phyloP scores from a whole-genome alignment of 2,888 invertebrate species.

The Tineola bisselliella region DNA sequence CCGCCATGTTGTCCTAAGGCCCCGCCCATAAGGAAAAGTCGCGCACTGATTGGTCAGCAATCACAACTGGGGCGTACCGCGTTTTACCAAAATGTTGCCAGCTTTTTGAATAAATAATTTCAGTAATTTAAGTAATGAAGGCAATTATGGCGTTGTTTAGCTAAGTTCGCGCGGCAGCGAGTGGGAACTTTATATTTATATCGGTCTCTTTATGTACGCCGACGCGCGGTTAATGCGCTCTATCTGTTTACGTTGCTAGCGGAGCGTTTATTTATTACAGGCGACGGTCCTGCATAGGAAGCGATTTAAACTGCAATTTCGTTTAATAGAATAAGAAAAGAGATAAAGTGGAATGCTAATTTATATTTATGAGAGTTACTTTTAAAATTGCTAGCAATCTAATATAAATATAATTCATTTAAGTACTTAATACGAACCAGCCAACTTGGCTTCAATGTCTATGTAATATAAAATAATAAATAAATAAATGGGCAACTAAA shows the following conservation, averaged over 20 bases:
- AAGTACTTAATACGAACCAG: no score
- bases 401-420: no score
- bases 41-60: slow-evolving; percentile 37
- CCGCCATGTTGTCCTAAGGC: slow-evolving; percentile 58
- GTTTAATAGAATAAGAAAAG: slow-evolving; percentile 15
- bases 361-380: not conserved
- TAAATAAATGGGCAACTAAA: not conserved
- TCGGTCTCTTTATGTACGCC: slow-evolving; percentile 66
- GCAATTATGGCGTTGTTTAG: slow-evolving; percentile 70
- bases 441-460: no score
- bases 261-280: slow-evolving; percentile 55
- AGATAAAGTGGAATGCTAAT: slow-evolving; percentile 9
- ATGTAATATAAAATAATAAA: not conserved
- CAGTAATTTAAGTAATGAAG: slow-evolving; percentile 70
- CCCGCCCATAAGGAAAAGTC: slow-evolving; percentile 34
- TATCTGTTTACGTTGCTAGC: slow-evolving; percentile 63
- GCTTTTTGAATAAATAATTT: slow-evolving; percentile 70
- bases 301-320: slow-evolving; percentile 65
- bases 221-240: slow-evolving; percentile 65
- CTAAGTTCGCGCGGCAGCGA: slow-evolving; percentile 66
- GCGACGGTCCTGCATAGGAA: slow-evolving; percentile 50
- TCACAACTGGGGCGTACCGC: slow-evolving; percentile 35
- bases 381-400: not conserved
- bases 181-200: slow-evolving; percentile 68
- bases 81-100: slow-evolving; percentile 60